Evolutionary conservation across 2,113 vertebrate species (phyloP), one percentile per base, ranked within the genome.

Genomic region (Leiothrix lutea): DNA sequence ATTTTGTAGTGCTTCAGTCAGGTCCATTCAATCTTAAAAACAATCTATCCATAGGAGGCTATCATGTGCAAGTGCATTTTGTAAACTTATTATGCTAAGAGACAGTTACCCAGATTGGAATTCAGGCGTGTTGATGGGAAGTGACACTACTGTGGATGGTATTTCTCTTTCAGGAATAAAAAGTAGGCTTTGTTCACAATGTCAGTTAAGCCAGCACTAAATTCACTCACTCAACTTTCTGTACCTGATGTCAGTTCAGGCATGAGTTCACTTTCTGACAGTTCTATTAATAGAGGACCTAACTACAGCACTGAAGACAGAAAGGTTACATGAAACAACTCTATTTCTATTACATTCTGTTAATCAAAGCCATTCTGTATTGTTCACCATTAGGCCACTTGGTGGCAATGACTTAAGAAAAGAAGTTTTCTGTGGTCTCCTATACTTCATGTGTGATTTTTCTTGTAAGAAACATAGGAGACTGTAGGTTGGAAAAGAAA

Each of bases 221-320:
- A 94, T 91, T 96, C 90, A 78, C 70, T 96, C 60, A 19, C 79
- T 94, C 80, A 89, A 79, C 80, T 86, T 94, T 80, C 80, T 84
- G 91, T 94, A 95, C 96, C 86, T 94, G 90, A 65, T 96, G 82
- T 95, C 91, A 96, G 22, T 86, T 95, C 92, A 91, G 84, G 86
- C 86, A 90, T 26, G 79, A 94, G 71, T 53, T 94, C 69, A 79
- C 44, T 95, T 94, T 97, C 92, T 96, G 95, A 96, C 97, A 96
- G 85, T 33, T 92, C 96, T 97, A 97, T 97, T 97, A 96, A 97
- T 97, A 97, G 96, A 94, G 85, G 80, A 70, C 92, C 78, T 82
- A 90, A 93, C 91, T 90, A 26, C 84, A 95, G 93, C 86, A 53
- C 42, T 48, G 83, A 70, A 82, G 66, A 69, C 71, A 89, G 95